These are phyloP conservation scores for Orchestia grillus DNA, from an alignment of 1,140 invertebrate species.

Conservation along the genomic window DNA sequence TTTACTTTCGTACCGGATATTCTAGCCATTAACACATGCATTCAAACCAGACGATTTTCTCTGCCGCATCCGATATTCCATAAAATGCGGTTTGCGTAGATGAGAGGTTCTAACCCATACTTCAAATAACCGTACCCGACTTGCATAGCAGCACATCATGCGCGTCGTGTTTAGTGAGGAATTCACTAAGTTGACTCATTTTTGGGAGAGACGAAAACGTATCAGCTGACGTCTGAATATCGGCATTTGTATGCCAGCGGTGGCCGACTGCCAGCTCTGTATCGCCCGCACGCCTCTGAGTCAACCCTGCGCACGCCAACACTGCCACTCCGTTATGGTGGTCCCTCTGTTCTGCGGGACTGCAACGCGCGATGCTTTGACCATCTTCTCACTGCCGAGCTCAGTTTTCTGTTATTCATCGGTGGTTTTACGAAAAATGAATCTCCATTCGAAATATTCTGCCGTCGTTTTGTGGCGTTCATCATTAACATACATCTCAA, in stretches of 20 bases:
- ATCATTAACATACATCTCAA: no score
- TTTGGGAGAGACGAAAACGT: neutral
- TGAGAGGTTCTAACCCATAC: no score
- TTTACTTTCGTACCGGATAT: no score
- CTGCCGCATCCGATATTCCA: no score
- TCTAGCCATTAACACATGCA: no score
- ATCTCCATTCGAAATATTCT: no score
- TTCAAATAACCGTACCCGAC: neutral
- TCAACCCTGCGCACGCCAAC: slow-evolving; percentile 11
- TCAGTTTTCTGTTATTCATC: neutral
- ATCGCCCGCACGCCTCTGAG: slow-evolving; percentile 12
- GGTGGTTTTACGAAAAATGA: no score
- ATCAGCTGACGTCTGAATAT: neutral
- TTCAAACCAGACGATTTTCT: neutral
- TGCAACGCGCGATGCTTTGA: no score
- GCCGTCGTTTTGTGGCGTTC: no score
- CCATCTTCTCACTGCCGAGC: neutral
- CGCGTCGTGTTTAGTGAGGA: neutral
- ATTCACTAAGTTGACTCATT: neutral
- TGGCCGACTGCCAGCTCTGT: slow-evolving; percentile 3
- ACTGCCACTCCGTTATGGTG: neutral
- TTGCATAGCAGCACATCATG: neutral
- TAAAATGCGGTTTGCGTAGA: no score
- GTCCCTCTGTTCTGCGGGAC: neutral
- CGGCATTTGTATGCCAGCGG: neutral